phyloP scores from a whole-genome alignment of 35 echinoderm and acorn worm species.

The Heliocidaris erythrogramma region DNA sequence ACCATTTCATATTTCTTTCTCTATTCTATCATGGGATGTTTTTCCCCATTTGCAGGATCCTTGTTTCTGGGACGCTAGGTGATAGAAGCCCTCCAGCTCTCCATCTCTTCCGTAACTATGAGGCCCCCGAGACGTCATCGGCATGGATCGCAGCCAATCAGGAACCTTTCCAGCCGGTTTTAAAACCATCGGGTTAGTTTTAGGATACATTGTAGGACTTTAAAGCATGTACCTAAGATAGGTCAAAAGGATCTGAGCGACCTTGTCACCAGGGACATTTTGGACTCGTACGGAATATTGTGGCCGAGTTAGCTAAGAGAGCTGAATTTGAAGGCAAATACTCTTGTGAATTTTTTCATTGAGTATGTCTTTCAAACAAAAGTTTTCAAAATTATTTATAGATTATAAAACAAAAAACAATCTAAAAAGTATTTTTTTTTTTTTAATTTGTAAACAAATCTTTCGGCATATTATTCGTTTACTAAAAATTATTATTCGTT shows the following conservation, averaged over 20 bases:
- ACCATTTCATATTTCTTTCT: too few species aligned
- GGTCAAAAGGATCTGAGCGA: too few species aligned
- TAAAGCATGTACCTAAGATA: background rate
- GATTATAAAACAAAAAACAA: background rate
- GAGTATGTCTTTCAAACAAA: too few species aligned
- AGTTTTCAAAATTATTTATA: too few species aligned
- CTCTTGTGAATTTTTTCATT: too few species aligned
- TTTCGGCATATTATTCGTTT: too few species aligned
- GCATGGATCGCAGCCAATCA: constrained; percentile 58
- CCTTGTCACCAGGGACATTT: background rate
- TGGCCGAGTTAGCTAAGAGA: too few species aligned
- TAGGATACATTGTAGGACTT: background rate
- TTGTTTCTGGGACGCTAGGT: constrained; percentile 74
- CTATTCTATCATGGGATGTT: background rate
- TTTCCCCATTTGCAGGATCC: constrained; percentile 54
- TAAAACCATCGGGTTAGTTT: constrained; percentile 71
- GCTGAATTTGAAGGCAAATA: too few species aligned
- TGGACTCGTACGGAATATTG: background rate
- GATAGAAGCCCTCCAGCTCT: constrained; percentile 91
- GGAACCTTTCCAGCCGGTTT: constrained; percentile 62
- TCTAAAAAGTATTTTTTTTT: background rate
- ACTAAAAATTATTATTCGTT: too few species aligned
- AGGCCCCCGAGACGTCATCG: constrained; percentile 74
- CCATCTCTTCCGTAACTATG: constrained; percentile 89
- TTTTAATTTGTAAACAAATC: too few species aligned